A percentile compares a stretch with the other conserved stretches of the same genome.
These are phyloP conservation scores for Dermatemys mawii DNA, from an alignment of 2,113 vertebrate genomes.

Conservation along the genomic window DNA sequence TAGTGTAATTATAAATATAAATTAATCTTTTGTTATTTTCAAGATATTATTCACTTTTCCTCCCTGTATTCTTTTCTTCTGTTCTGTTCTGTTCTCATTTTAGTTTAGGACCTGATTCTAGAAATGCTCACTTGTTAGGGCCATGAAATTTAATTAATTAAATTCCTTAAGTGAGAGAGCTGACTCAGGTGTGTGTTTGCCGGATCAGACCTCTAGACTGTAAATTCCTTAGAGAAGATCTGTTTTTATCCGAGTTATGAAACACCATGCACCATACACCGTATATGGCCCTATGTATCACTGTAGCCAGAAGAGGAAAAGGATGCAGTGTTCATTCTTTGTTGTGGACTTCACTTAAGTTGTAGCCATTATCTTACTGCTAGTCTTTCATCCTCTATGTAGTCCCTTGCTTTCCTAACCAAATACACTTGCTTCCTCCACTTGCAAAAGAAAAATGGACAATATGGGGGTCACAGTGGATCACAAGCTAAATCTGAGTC, in stretches of 20 bases:
- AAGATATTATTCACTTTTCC: background rate
- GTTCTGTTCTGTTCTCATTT: background rate
- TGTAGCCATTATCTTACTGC: background rate
- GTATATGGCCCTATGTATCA: fast-evolving
- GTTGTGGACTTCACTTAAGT: background rate
- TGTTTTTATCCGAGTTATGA: background rate
- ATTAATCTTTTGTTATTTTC: background rate
- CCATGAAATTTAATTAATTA: background rate
- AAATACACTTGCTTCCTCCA: background rate
- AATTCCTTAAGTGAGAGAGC: background rate
- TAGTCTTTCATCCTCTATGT: background rate
- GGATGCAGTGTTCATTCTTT: fast-evolving
- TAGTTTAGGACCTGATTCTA: background rate
- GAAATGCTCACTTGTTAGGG: background rate
- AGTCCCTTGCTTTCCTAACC: background rate
- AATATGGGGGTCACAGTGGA: background rate
- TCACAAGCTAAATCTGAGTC: too few species aligned
- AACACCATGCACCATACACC: background rate
- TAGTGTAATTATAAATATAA: background rate
- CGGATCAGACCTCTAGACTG: background rate
- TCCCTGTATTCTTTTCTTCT: background rate
- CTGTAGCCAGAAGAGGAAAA: background rate
- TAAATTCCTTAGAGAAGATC: background rate
- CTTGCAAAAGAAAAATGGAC: background rate
- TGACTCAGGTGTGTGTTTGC: background rate